phyloP scores from a whole-genome alignment of 2,797 vertebrate species.

The Halcyon smyrnensis region DNA sequence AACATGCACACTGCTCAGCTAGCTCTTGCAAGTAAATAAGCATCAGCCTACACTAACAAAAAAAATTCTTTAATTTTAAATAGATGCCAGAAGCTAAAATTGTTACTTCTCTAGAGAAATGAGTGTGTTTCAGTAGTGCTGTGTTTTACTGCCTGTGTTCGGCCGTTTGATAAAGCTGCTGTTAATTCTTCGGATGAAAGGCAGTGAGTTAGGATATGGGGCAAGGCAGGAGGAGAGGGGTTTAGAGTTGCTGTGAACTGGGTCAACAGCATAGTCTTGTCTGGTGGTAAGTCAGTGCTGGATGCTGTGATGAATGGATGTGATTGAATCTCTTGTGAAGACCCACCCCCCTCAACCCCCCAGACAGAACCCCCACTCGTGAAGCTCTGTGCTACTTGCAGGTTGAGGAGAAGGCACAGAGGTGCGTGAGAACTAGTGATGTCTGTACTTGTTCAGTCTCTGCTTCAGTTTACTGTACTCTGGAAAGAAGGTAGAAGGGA shows the following conservation, averaged over 20 bases:
- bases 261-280: not conserved
- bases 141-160: not conserved
- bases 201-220: not conserved
- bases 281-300: not conserved
- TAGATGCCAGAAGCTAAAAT: not conserved
- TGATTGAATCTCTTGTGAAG: not conserved
- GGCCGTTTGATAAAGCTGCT: not conserved
- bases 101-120: not conserved
- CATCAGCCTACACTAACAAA: not conserved
- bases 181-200: not conserved
- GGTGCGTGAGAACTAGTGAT: not conserved
- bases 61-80: not conserved
- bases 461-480: not conserved
- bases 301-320: fast-evolving
- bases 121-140: not conserved
- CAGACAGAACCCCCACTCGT: not conserved
- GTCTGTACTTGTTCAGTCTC: not conserved
- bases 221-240: not conserved
- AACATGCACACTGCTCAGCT: not conserved
- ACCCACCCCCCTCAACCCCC: too few relatives aligned
- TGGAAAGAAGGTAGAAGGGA: not conserved
- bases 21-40: not conserved
- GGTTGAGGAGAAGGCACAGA: not conserved
- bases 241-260: not conserved
- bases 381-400: not conserved